Evolutionary conservation across 2,888 invertebrate species (phyloP).

Genomic region (Gymnocheta viridis): DNA sequence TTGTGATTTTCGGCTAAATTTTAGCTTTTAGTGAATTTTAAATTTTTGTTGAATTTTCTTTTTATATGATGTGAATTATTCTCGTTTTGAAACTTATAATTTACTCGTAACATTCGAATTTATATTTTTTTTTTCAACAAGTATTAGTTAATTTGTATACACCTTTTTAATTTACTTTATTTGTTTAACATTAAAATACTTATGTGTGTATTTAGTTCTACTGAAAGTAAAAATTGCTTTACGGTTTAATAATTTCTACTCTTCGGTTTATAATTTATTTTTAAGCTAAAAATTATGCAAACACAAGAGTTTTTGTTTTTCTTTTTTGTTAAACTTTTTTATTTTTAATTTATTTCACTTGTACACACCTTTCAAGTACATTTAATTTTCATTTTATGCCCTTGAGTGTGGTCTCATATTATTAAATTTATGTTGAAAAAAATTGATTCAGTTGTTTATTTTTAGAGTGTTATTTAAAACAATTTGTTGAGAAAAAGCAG

Average conservation of each 20-base stretch:
- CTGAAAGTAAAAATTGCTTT: slow-evolving; percentile 53
- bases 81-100: too few species aligned
- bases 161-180: neutral
- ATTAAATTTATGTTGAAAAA: neutral
- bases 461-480: neutral
- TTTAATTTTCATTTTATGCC: slow-evolving; percentile 3
- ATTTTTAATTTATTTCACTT: neutral
- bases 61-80: too few species aligned
- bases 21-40: too few species aligned
- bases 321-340: neutral
- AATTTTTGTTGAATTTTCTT: too few species aligned
- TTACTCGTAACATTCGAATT: too few species aligned
- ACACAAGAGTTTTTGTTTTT: slow-evolving; percentile 5
- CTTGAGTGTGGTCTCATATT: slow-evolving; percentile 33
- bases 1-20: too few species aligned
- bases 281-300: slow-evolving; percentile 34
- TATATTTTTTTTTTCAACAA: neutral
- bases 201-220: slow-evolving; percentile 3
- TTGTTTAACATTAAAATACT: neutral
- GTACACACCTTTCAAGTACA: slow-evolving; percentile 48
- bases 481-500: neutral
- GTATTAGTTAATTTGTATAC: neutral
- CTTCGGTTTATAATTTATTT: slow-evolving; percentile 15
- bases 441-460: neutral
- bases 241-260: slow-evolving; percentile 48